These are phyloP conservation scores for Florisuga fusca DNA, from an alignment of 2,797 vertebrate species.

Conservation along the genomic window DNA sequence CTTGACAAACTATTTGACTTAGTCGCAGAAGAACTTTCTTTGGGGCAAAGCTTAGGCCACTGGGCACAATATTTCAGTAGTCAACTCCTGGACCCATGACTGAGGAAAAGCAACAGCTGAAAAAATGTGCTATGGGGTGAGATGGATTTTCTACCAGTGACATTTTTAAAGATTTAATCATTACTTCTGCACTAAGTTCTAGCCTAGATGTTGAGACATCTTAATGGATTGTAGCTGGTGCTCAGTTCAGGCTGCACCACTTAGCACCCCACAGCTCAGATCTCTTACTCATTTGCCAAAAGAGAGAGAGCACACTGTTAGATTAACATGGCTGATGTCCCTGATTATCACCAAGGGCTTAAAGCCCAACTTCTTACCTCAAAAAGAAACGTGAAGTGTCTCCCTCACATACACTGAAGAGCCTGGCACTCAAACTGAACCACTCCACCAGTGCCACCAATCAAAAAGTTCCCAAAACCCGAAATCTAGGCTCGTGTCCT, in stretches of 20 bases:
- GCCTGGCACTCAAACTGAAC: background rate
- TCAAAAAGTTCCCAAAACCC: background rate
- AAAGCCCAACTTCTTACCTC: background rate
- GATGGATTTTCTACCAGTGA: background rate
- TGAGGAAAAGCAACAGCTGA: background rate
- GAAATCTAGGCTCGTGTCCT: background rate
- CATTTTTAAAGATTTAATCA: background rate
- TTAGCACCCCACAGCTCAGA: background rate
- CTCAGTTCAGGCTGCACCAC: background rate
- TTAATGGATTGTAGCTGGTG: background rate
- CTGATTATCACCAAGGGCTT: background rate
- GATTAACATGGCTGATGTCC: background rate
- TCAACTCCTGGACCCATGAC: background rate
- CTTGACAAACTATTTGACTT: constrained; percentile 6
- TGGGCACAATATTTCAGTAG: background rate
- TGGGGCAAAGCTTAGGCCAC: background rate
- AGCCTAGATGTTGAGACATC: background rate
- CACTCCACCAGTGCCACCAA: rapidly evolving
- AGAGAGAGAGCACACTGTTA: background rate
- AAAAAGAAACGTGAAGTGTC: background rate
- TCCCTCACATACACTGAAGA: background rate
- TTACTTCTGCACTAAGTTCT: background rate
- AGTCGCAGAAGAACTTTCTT: background rate
- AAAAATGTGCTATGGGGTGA: background rate
- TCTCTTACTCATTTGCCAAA: background rate